Evolutionary conservation across 2,888 invertebrate genomes (phyloP), one percentile per base, ranked within the genome.

Genomic region (Lasioglossum morio): DNA sequence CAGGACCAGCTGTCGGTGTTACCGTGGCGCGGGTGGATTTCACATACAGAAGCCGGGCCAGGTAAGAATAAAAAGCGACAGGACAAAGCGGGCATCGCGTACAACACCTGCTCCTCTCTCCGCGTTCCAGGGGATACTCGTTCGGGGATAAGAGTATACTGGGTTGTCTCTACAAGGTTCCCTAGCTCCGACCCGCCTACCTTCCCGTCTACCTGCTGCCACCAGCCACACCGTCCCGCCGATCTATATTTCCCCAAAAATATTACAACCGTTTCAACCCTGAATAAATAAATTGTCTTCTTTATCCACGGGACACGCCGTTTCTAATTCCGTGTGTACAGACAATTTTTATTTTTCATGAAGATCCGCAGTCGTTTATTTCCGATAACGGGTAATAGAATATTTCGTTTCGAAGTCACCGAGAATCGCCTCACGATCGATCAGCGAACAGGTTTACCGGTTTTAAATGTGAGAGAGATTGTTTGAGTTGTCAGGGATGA

Each of bases 41-140:
- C 84, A 87, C 85, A 82, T 83, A 69, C 75, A 53, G 72, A 46
- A 37, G n/a, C 70, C 43, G 43, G 46, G 30, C 48, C 57, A 78
- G 82, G 81, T 72, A 81, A 79, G 83, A 82, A 77, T 89, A 83
- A 87, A 86, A 88, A 81, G 75, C 63, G 27, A 27, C 72, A 70
- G 82, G 84, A 86, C 85, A 90, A 89, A 81, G 82, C 83, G 72
- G 37, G 73, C 72, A 84, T 80, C 85, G 72, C 79, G 40, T 19
- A 63, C 74, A 90, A 90, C 90, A 91, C 90, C 91, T 90, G 90
- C 88, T 88, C 76, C 77, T 46, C 46, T 43, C 74, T 53, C 23
- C 77, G 70, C 57, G 14, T 70, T 74, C 60, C n/a, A 40, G n/a
- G 48, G 81, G 87, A 84, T 82, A 82, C 75, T 73, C 69, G 37